Evolutionary conservation across 2,888 invertebrate species (phyloP), one percentile per base, ranked within the genome.

Genomic region (Agapostemon virescens): DNA sequence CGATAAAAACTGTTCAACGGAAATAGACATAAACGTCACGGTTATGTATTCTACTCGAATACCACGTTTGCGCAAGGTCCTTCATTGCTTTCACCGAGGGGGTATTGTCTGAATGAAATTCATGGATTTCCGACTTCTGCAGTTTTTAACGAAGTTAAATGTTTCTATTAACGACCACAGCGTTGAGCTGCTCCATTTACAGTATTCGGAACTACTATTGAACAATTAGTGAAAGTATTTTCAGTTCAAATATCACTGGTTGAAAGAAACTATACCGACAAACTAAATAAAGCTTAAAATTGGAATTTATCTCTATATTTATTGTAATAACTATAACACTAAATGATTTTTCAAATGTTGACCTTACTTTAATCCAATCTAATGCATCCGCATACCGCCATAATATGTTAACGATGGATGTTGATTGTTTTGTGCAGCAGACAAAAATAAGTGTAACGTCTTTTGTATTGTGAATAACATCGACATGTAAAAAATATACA

Each of bases 11-110:
- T 23, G 45, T 58, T 70, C 42, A 36, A 66, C 33, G 52, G 42
- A 64, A 69, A 69, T 42, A 36, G 30, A 64, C 40, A 17, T 30
- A 45, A 70, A 77, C n/a, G 30, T 55, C 33, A 63, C 63, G 0
- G 17, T 23, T 52, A 38, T 45, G 20, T 66, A 36, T 58, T 36
- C 76, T 23, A 69, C 76, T 36, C n/a, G 30, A 30, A 36, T 63
- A 20, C 63, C 11, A 4, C 20, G 20, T n/a, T 63, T 20, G 33
- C 11, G 33, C 13, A 33, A 63, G 33, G 63, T 4, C 33, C 63
- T n/a, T 36, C 33, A n/a, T 63, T 63, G 20, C 33, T 58, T 30
- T 30, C 58, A 9, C 20, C 26, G 58, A 17, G 20, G 58, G 20
- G 30, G 15, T 20, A 58, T 58, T 58, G 30, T 58, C 20, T 17